A percentile compares a stretch with the other conserved stretches of the same genome.
phyloP scores from a whole-genome alignment of 2,888 invertebrate species.

The Drosophila atripex region DNA sequence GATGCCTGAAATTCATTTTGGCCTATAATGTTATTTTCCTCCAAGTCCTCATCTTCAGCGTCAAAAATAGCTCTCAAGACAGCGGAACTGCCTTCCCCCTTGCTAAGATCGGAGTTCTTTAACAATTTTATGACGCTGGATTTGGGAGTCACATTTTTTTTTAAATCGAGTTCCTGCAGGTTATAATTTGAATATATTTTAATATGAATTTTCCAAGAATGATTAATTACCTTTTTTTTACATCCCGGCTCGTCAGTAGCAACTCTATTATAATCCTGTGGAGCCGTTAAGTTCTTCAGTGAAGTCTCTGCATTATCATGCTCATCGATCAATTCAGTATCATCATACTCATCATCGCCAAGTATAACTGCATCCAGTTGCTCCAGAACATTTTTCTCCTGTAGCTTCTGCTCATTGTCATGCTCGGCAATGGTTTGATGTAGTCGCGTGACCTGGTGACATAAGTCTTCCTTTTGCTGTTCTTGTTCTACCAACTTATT shows the following conservation, averaged over 20 bases:
- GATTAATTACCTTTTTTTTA: conserved; percentile 44
- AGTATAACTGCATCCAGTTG: conserved; percentile 71
- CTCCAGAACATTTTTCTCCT: conserved; percentile 75
- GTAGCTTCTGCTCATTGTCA: conserved; percentile 69
- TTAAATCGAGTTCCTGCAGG: conserved; percentile 41
- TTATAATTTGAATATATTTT: conserved; percentile 27
- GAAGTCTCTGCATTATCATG: conserved; percentile 15
- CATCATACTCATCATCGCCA: conserved; percentile 62
- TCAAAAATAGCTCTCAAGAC: conserved; percentile 83
- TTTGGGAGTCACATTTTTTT: conserved; percentile 58
- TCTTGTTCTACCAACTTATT: conserved; percentile 73
- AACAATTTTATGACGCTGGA: conserved; percentile 81
- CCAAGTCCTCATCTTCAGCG: conserved; percentile 65
- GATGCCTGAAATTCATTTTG: neutral
- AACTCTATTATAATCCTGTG: too few species aligned
- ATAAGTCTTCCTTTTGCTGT: conserved; percentile 77
- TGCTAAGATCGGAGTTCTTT: conserved; percentile 82
- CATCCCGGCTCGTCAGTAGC: neutral
- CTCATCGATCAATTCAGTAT: conserved; percentile 40
- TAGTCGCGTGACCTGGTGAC: conserved; percentile 74
- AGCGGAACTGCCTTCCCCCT: conserved; percentile 81
- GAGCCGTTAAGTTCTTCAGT: neutral
- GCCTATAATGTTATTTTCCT: neutral
- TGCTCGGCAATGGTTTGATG: conserved; percentile 71
- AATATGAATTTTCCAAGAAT: neutral